Evolutionary conservation across 2,888 invertebrate genomes (phyloP), one percentile per base, ranked within the genome.

Genomic region (Eledona agricola): DNA sequence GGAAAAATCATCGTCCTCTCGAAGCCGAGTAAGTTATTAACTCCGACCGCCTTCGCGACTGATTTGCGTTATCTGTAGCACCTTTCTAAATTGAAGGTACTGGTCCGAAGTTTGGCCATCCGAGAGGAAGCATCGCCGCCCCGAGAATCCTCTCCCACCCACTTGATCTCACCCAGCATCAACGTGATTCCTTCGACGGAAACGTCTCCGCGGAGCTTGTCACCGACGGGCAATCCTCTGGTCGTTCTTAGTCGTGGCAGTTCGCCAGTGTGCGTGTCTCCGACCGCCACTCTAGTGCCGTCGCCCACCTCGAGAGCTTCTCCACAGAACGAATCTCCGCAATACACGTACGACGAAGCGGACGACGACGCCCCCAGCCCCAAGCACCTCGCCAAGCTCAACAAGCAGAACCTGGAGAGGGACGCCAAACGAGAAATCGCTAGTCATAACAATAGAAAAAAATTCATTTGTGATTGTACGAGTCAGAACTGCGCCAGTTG

Each of bases 71-170:
- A 12, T 56, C 76, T 76, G 3, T 73, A 85, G 86, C 79, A 81
- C 57, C 83, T 82, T 69, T 83, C 88, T 75, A 91, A 91, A 80
- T 82, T 88, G 58, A 91, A 91, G 79, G 84, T 90, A 72, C 81
- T 94, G 65, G 90, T 91, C 51, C 84, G 95, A 68, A 93, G 93
- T 71, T 90, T 92, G 80, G 95, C 94, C 58, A 88, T 94, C 81
- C 85, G 92, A 71, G 94, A 94, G 75, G 87, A 91, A 57, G 84
- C 89, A 29, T 81, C 81, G 32, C 81, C 81, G 20, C 81, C 81
- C 11, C 74, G 80, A 42, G 80, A 80, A 62, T 78, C 79, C 4
- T 63, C 67, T 28, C 72, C 77, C 10, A 34, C 34, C 20, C 59
- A 54, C 40, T 45, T 65, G 45, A 55, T 58, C 45, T 69, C 70